phyloP scores from a whole-genome alignment of 1,140 invertebrate species.

The Procambarus clarkii region DNA sequence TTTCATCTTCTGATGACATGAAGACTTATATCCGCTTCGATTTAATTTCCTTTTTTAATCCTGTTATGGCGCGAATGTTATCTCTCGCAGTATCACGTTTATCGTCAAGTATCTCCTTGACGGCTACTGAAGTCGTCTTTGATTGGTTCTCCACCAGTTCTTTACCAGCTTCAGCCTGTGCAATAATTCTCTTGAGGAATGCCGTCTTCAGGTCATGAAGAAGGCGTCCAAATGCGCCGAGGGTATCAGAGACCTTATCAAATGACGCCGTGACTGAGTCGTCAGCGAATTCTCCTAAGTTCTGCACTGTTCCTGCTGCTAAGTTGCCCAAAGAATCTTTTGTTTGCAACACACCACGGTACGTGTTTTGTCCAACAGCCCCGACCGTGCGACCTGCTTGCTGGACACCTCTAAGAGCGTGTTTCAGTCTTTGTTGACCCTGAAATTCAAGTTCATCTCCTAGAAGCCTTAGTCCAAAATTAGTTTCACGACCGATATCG shows the following conservation, averaged over 20 bases:
- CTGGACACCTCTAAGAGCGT: not conserved
- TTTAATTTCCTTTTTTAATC: not conserved
- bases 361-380: not conserved
- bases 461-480: not conserved
- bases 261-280: not conserved
- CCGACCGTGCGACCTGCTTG: not conserved
- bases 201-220: not conserved
- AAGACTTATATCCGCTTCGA: not conserved
- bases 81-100: not conserved
- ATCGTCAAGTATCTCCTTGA: not conserved
- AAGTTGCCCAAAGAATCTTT: not conserved
- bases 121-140: not conserved
- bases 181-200: not conserved
- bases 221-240: not conserved
- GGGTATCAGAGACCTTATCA: not conserved
- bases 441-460: conserved; percentile 2
- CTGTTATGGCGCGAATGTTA: conserved; percentile 8
- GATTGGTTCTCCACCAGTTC: not conserved
- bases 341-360: not conserved
- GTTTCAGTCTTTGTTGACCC: not conserved
- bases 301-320: not conserved
- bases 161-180: not conserved
- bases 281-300: not conserved
- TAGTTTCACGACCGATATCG: not conserved
- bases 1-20: too few relatives aligned